Evolutionary conservation across 1,140 invertebrate genomes (phyloP).

Genomic region (Rhagoletis pomonella): DNA sequence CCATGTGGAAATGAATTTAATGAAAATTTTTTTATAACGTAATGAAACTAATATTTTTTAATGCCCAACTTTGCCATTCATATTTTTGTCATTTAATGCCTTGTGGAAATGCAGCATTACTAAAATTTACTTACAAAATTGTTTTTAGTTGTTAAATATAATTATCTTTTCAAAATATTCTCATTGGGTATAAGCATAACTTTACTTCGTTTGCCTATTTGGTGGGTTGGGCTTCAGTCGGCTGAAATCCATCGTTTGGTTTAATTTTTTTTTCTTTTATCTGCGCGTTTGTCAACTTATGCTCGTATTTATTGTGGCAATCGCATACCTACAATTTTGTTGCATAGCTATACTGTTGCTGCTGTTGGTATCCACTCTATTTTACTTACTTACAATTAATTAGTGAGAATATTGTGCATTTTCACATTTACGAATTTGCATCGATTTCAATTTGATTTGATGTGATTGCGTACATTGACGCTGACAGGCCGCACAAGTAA

Average conservation of each 20-base stretch:
- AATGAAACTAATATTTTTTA: no score
- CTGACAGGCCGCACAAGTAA: slow-evolving; percentile 23
- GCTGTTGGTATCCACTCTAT: slow-evolving; percentile 3
- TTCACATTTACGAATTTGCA: slow-evolving; percentile 49
- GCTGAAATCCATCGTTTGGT: neutral
- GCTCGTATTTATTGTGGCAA: slow-evolving; percentile 20
- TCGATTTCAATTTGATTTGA: slow-evolving; percentile 52
- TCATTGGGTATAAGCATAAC: no score
- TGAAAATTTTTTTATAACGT: no score
- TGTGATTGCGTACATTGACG: slow-evolving; percentile 34
- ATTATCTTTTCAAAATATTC: no score
- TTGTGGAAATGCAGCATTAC: no score
- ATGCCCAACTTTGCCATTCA: no score
- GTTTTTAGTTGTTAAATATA: no score
- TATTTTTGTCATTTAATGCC: no score
- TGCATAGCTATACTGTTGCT: neutral
- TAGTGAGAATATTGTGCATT: slow-evolving; percentile 41
- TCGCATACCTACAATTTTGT: slow-evolving; percentile 10
- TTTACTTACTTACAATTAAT: slow-evolving; percentile 29
- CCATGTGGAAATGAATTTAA: no score
- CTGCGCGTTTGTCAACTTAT: neutral
- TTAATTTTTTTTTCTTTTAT: neutral
- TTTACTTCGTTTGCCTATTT: no score
- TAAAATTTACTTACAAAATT: no score
- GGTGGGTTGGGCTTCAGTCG: slow-evolving; percentile 8